phyloP scores from a whole-genome alignment of 2,888 invertebrate genomes.

The Corbicula japonica region DNA sequence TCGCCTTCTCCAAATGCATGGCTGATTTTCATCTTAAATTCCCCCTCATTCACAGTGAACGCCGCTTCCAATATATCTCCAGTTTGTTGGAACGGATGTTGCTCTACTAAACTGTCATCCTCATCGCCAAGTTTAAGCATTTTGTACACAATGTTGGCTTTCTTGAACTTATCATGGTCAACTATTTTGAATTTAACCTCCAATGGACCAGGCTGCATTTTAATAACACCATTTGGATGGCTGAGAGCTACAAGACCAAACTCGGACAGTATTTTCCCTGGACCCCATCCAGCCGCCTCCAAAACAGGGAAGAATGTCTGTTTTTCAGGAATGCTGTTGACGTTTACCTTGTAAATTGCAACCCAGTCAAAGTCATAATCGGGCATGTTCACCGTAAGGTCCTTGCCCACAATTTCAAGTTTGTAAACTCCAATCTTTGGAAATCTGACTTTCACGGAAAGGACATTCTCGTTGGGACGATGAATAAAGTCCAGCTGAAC shows the following conservation, averaged over 20 bases:
- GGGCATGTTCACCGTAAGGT: slow-evolving; percentile 68
- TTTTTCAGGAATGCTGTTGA: slow-evolving; percentile 67
- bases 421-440: slow-evolving; percentile 79
- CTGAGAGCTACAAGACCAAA: slow-evolving; percentile 63
- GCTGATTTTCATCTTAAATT: slow-evolving; percentile 62
- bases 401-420: slow-evolving; percentile 82
- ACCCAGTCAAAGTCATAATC: slow-evolving; percentile 78
- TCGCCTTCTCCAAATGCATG: slow-evolving; percentile 58
- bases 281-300: slow-evolving; percentile 83
- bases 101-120: slow-evolving; percentile 41
- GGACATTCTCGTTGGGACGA: slow-evolving; percentile 69
- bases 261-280: slow-evolving; percentile 67
- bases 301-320: slow-evolving; percentile 78
- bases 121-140: slow-evolving; percentile 52
- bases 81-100: slow-evolving; percentile 51
- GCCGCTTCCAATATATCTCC: slow-evolving; percentile 56
- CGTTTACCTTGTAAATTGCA: slow-evolving; percentile 75
- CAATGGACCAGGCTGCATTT: slow-evolving; percentile 61
- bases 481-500: slow-evolving; percentile 76
- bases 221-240: slow-evolving; percentile 61
- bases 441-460: slow-evolving; percentile 74
- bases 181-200: slow-evolving; percentile 62
- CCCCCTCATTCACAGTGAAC: slow-evolving; percentile 55
- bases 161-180: slow-evolving; percentile 57
- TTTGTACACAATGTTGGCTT: slow-evolving; percentile 50